These are phyloP conservation scores for Gerris lacustris DNA, from an alignment of 2,888 invertebrate genomes.

Conservation along the genomic window DNA sequence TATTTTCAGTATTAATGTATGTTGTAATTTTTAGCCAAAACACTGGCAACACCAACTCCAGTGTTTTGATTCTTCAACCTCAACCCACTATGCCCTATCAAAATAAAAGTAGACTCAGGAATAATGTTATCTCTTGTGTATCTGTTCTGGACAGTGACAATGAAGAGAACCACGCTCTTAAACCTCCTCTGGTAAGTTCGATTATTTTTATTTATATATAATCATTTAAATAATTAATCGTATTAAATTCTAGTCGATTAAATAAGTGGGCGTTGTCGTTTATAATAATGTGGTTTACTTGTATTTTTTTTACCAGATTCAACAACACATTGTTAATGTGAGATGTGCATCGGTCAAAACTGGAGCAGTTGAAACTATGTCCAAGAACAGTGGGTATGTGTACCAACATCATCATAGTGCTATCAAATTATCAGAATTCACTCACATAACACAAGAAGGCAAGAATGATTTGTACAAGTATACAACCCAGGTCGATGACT, in stretches of 20 bases:
- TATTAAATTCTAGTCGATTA: too few relatives aligned
- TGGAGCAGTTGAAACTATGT: constrained; percentile 17
- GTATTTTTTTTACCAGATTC: background rate
- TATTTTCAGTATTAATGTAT: too few relatives aligned
- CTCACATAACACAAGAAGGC: constrained; percentile 30
- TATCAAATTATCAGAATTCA: constrained; percentile 23
- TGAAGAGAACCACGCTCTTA: constrained; percentile 40
- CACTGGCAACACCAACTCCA: constrained; percentile 35
- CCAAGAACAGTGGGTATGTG: constrained; percentile 16
- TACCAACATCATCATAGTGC: constrained; percentile 23
- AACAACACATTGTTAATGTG: constrained; percentile 20
- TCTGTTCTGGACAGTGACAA: constrained; percentile 63
- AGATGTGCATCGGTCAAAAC: constrained; percentile 24
- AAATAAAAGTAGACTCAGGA: constrained; percentile 38
- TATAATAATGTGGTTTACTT: too few relatives aligned
- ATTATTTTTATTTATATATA: background rate
- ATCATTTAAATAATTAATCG: too few relatives aligned
- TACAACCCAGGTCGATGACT: constrained; percentile 24
- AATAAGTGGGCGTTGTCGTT: too few relatives aligned
- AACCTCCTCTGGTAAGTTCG: constrained; percentile 6
- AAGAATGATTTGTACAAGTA: constrained; percentile 39
- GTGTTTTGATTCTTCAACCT: background rate
- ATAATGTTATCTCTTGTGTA: constrained; percentile 66
- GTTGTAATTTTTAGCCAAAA: constrained; percentile 14
- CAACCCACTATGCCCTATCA: background rate